Evolutionary conservation across 2,888 invertebrate genomes (phyloP), one percentile per base, ranked within the genome.

Genomic region (Rhabditophanes sp.): DNA sequence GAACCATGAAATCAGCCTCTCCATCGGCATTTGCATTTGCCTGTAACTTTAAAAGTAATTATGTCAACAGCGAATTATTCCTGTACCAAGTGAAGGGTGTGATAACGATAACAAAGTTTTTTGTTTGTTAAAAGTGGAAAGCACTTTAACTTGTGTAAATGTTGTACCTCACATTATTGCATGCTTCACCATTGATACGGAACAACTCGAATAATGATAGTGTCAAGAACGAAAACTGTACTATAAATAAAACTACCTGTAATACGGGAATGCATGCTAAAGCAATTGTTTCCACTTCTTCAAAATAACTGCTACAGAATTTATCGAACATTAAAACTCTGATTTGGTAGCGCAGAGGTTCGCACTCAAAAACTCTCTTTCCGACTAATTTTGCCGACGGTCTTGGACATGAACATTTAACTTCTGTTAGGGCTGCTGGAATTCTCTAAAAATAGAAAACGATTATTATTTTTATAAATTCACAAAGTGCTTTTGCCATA

Each of bases 371-470:
- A 24, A 57, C 58, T 12, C 56, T 38, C 22, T 47, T 53, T 8
- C 60, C 60, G 17, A 61, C 56, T 24, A 61, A 38, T 26, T 47
- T 47, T 15, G 51, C 32, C 25, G 57, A 56, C 3, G 61, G 61
- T 23, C 53, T 32, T 11, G 46, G 45, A 38, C 61, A 61, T 16
- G 54, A 56, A 35, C 61, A 61, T 30, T 59, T 56, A 4, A 57
- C 58, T 42, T 61, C 61, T 9, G 60, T 61, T 23, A 61, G 41
- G 1, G 61, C 59, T 1, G 61, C 57, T 9, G 61, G 61, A 26
- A 61, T 51, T 33, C 61, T 39, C 56, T 60, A 44, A 36, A 59
- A 39, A 24, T 21, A 7, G n/a, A n/a, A n/a, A n/a, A n/a, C 18
- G 14, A 19, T 22, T n/a, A 22, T 9, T n/a, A 9, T 22, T n/a